Conservation (phyloP, 2,113 vertebrate species). For the Rhabdornis inornatus region DNA sequence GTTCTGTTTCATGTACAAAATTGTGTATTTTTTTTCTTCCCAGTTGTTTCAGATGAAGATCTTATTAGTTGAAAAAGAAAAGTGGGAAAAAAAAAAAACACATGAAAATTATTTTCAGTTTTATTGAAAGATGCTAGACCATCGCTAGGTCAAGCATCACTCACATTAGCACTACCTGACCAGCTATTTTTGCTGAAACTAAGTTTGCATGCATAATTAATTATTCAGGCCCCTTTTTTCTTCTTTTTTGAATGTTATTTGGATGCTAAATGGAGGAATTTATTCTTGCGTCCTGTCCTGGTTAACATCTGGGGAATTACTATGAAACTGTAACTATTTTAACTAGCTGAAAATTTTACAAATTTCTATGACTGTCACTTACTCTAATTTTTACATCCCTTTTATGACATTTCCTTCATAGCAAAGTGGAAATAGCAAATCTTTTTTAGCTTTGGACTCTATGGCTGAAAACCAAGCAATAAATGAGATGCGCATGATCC, state of each 20-base stretch:
- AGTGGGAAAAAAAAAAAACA: accelerated
- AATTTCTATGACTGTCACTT: neutral
- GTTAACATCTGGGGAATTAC: neutral
- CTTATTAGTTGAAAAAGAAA: neutral
- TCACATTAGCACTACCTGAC: neutral
- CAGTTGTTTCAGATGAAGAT: neutral
- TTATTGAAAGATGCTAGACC: constrained; percentile 9
- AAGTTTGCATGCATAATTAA: constrained; percentile 34
- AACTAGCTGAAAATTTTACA: constrained; percentile 6
- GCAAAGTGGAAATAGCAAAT: neutral
- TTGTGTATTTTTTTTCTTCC: neutral
- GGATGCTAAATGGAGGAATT: neutral
- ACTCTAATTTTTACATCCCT: neutral
- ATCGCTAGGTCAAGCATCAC: constrained; percentile 14
- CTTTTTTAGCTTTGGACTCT: neutral
- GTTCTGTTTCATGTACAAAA: neutral
- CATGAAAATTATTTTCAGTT: neutral
- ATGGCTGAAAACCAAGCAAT: neutral
- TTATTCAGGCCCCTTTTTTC: neutral
- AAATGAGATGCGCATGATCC: neutral
- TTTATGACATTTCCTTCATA: neutral
- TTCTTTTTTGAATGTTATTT: neutral
- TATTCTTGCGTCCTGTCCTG: neutral
- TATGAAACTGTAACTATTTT: constrained; percentile 1
- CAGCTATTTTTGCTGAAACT: constrained; percentile 5